Evolutionary conservation across 1,140 invertebrate genomes (phyloP).

Genomic region (Ostrea edulis): DNA sequence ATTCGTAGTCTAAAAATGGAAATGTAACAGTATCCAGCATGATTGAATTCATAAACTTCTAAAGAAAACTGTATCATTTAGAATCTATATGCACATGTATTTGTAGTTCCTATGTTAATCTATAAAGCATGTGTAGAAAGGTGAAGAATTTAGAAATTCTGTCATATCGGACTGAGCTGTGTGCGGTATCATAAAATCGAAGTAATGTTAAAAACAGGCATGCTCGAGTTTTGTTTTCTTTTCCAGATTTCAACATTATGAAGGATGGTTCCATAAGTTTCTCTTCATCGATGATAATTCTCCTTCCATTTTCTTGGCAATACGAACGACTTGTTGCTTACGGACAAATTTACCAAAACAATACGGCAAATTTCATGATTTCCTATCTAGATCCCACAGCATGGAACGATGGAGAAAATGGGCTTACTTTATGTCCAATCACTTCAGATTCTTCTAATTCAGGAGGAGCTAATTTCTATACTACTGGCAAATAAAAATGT

Average conservation of each 20-base stretch:
- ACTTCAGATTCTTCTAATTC: background rate
- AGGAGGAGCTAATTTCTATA: background rate
- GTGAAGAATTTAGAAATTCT: too few relatives aligned
- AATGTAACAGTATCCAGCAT: too few relatives aligned
- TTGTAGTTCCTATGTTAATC: too few relatives aligned
- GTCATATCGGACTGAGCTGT: too few relatives aligned
- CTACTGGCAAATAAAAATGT: background rate
- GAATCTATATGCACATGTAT: too few relatives aligned
- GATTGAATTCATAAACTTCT: too few relatives aligned
- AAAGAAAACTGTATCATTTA: background rate
- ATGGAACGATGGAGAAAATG: background rate
- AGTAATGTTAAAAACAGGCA: too few relatives aligned
- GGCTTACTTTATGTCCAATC: background rate
- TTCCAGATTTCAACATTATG: background rate
- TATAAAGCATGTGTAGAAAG: too few relatives aligned
- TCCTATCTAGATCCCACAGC: background rate
- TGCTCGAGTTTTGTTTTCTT: too few relatives aligned
- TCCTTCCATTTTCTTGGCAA: background rate
- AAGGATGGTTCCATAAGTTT: background rate
- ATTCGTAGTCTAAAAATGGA: too few relatives aligned
- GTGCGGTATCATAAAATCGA: too few relatives aligned
- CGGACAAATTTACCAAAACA: background rate
- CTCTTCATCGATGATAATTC: background rate
- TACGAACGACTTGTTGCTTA: background rate
- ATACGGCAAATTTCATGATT: background rate